Evolutionary conservation across 2,113 vertebrate genomes (phyloP).

Genomic region (Hemichromis elongatus): DNA sequence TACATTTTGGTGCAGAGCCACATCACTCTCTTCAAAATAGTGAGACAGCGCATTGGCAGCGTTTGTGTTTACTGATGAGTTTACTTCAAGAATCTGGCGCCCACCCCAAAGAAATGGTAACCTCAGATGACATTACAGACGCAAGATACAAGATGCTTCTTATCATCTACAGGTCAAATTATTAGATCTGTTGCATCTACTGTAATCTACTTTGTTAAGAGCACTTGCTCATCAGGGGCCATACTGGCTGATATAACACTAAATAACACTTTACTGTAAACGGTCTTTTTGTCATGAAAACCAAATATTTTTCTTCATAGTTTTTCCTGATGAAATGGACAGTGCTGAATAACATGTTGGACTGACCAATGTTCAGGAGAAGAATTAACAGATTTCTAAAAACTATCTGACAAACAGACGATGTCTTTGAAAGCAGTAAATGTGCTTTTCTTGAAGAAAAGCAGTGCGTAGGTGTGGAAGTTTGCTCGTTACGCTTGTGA

Average conservation of each 20-base stretch:
- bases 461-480: slow-evolving; percentile 20
- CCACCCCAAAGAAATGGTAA: background rate
- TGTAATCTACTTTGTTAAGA: background rate
- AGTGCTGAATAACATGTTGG: background rate
- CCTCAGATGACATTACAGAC: background rate
- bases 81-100: background rate
- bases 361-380: background rate
- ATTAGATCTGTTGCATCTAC: background rate
- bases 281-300: background rate
- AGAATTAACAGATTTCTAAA: background rate
- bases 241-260: background rate
- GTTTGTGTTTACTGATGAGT: background rate
- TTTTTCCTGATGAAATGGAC: background rate
- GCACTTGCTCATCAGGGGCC: background rate
- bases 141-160: background rate
- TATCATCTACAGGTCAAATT: background rate
- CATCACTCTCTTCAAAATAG: background rate
- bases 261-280: background rate
- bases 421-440: background rate
- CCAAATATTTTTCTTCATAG: background rate
- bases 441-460: slow-evolving; percentile 22
- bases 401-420: background rate
- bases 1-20: background rate
- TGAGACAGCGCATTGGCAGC: background rate
- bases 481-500: slow-evolving; percentile 2